These are phyloP conservation scores for Brenthis daphne DNA, from an alignment of 2,888 invertebrate species.

Conservation along the genomic window DNA sequence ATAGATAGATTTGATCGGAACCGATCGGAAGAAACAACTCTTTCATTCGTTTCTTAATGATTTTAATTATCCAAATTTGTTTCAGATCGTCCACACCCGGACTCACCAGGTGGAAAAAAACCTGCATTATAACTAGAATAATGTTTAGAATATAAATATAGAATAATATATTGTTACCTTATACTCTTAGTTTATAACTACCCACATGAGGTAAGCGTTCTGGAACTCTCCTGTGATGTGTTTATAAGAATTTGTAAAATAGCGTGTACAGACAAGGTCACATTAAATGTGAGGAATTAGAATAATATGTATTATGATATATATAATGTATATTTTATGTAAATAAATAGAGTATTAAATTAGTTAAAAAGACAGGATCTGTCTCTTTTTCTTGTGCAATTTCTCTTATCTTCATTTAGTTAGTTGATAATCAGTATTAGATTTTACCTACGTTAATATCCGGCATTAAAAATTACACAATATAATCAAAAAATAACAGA, in stretches of 20 bases:
- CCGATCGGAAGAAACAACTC: too few species aligned
- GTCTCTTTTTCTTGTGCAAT: conserved; percentile 33
- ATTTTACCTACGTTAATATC: neutral
- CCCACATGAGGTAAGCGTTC: conserved; percentile 58
- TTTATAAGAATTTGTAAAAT: conserved; percentile 62
- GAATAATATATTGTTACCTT: conserved; percentile 67
- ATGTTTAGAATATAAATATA: conserved; percentile 44
- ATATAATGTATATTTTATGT: conserved; percentile 46
- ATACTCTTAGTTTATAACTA: conserved; percentile 37
- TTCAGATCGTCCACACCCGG: conserved; percentile 75
- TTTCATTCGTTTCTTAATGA: too few species aligned
- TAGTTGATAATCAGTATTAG: neutral
- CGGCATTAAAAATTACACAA: neutral
- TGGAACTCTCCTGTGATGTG: conserved; percentile 81
- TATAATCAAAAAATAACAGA: neutral
- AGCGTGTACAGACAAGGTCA: conserved; percentile 48
- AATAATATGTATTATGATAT: conserved; percentile 28
- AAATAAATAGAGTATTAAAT: conserved; percentile 40
- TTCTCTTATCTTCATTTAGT: conserved; percentile 17
- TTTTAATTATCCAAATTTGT: conserved; percentile 45
- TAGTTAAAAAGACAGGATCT: conserved; percentile 20
- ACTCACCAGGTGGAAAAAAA: conserved; percentile 78
- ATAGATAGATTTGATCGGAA: too few species aligned
- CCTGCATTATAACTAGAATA: conserved; percentile 73
- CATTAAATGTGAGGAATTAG: conserved; percentile 51